Percentiles rank a stretch among this genome's conserved stretches.
These are phyloP conservation scores for Petrosia ficiformis DNA, from an alignment of 37 sponge, comb jelly and placozoan genomes.

Conservation along the genomic window DNA sequence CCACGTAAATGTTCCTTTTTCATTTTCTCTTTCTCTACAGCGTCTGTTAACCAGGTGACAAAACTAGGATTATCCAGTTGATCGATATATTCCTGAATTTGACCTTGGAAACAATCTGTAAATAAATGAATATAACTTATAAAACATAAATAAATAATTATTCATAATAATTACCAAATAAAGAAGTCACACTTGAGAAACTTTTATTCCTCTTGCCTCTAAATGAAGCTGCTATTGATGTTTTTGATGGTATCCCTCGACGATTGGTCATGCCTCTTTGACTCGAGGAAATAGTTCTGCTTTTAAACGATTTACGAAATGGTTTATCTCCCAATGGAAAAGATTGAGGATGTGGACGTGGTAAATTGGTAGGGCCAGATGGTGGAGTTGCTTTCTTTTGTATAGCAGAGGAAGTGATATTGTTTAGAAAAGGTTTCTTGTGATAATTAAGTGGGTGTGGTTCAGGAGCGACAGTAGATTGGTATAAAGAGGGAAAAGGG, in stretches of 20 bases:
- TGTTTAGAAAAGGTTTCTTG: background rate
- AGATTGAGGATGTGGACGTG: background rate
- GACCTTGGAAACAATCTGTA: constrained; percentile 31
- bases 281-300: no score
- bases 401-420: background rate
- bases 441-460: background rate
- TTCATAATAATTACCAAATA: no score
- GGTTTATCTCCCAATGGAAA: no score
- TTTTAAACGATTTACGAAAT: no score
- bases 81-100: constrained; percentile 30
- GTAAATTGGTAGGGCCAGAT: background rate
- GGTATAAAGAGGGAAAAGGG: constrained; percentile 3
- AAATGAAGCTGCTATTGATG: no score
- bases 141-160: no score
- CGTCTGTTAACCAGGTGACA: constrained; percentile 37
- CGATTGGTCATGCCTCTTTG: no score
- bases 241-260: no score
- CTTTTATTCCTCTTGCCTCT: no score
- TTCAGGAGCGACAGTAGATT: no score
- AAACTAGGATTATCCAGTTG: constrained; percentile 30
- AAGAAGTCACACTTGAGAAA: no score
- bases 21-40: constrained; percentile 67
- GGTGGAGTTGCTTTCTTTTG: background rate
- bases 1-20: constrained; percentile 49
- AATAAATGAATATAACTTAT: background rate